phyloP scores from a whole-genome alignment of 2,797 vertebrate genomes.

The Stomatorhinus walkeri region DNA sequence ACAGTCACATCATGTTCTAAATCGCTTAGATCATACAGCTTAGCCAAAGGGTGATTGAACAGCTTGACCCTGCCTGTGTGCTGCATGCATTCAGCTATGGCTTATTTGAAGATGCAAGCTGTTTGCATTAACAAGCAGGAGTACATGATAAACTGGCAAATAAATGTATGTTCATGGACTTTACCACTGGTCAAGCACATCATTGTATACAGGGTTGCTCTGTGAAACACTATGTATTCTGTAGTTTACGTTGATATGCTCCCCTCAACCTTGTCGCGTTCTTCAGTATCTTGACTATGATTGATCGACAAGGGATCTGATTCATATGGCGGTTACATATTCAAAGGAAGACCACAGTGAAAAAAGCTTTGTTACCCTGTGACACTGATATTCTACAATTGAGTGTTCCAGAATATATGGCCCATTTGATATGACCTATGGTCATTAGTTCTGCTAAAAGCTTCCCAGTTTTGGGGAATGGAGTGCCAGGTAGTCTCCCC shows the following conservation, averaged over 20 bases:
- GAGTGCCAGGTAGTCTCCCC: background rate
- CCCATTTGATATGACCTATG: background rate
- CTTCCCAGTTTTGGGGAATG: background rate
- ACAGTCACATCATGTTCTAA: background rate
- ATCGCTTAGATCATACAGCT: background rate
- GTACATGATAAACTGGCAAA: background rate
- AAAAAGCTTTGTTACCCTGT: background rate
- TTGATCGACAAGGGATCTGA: background rate
- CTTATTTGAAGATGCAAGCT: background rate
- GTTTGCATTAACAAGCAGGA: background rate
- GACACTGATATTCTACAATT: background rate
- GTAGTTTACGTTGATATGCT: background rate
- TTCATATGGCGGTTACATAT: background rate
- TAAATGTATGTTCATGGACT: background rate
- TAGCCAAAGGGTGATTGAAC: background rate
- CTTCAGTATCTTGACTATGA: background rate
- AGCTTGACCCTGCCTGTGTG: background rate
- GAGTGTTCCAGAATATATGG: background rate
- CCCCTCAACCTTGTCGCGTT: background rate
- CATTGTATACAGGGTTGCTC: background rate
- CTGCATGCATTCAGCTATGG: background rate
- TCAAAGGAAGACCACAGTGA: background rate
- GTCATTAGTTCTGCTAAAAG: background rate
- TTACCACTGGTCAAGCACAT: background rate
- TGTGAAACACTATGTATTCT: background rate